phyloP scores from a whole-genome alignment of 1,140 invertebrate genomes.

The Pantala flavescens region DNA sequence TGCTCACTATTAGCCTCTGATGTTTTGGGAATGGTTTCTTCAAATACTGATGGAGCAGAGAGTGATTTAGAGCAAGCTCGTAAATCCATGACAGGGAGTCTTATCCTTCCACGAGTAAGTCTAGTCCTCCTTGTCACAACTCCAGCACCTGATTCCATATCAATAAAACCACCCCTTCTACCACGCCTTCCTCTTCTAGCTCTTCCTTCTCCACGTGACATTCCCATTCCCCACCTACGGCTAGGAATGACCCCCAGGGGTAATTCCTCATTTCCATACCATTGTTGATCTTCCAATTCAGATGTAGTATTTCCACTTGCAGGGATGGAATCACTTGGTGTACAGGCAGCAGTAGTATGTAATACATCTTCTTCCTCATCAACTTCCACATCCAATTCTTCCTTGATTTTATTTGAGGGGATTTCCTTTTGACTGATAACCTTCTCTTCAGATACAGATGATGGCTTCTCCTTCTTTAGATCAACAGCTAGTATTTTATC shows the following conservation, averaged over 20 bases:
- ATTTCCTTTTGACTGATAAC: not conserved
- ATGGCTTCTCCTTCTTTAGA: no score
- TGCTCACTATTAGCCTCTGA: not conserved
- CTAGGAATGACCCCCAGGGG: not conserved
- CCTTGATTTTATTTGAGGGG: not conserved
- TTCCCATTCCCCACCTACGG: not conserved
- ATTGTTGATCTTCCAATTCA: not conserved
- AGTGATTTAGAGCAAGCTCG: not conserved
- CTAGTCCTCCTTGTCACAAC: not conserved
- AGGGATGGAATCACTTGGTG: not conserved
- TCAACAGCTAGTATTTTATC: not conserved
- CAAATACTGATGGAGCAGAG: not conserved
- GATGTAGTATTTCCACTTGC: not conserved
- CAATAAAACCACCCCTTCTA: constrained; percentile 27
- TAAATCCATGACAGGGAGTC: not conserved
- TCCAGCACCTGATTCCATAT: not conserved
- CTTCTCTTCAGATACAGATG: not conserved
- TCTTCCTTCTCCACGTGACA: constrained; percentile 18
- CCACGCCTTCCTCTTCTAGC: constrained; percentile 25
- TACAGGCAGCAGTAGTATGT: not conserved
- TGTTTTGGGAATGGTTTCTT: not conserved
- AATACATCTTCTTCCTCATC: not conserved
- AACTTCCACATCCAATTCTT: constrained; percentile 17
- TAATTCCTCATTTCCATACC: not conserved
- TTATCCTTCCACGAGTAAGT: not conserved